Base-by-base conservation (phyloP, 1,140 invertebrate genomes). In the Arion vulgaris region DNA sequence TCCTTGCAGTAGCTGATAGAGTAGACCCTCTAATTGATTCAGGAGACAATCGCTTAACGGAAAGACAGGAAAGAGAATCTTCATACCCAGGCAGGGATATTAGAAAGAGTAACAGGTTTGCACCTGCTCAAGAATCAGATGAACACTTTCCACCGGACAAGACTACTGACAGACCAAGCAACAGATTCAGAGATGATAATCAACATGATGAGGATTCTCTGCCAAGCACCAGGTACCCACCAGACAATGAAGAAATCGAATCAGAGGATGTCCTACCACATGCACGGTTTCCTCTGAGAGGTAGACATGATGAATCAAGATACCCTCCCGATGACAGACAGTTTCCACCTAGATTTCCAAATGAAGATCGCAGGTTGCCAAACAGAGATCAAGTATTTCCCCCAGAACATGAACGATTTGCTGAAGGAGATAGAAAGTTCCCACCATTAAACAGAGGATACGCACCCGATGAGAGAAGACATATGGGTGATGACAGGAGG, bases 211-310 rank as follows among this genome's bases (percentile, higher is more conserved):
- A 71, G 7, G 78, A 80, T 49, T 5, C 26, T 15, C 57, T 79
- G 77, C 41, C 80, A 26, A 81, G 80, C 49, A 81, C 69, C 0
- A 53, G 32, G 17, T 81, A 81, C 71, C 80, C 80, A 36, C 78
- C 78, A 34, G 78, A 80, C 0, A 41, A 49, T 49, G 78, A 80
- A 62, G 13, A 76, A 28, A 32, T 1, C 15, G 69, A 51, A 74
- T 39, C 38, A 28, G 39, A 45, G 5, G 38, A 66, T 34, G 62
- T 15, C 32, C 41, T 66, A 26, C 68, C n/a, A 73, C 69, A 53
- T 15, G 81, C 73, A 41, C 62, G 17, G n/a, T 32, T 66, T 28
- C 73, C 73, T n/a, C 73, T 23, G 17, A 75, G 73, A 51, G 73
- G 73, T 1, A 75, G 73, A 34, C 45, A 39, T 51, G 76, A 78